Evolutionary conservation across 2,113 vertebrate species (phyloP).

Genomic region (Vulpes vulpes): DNA sequence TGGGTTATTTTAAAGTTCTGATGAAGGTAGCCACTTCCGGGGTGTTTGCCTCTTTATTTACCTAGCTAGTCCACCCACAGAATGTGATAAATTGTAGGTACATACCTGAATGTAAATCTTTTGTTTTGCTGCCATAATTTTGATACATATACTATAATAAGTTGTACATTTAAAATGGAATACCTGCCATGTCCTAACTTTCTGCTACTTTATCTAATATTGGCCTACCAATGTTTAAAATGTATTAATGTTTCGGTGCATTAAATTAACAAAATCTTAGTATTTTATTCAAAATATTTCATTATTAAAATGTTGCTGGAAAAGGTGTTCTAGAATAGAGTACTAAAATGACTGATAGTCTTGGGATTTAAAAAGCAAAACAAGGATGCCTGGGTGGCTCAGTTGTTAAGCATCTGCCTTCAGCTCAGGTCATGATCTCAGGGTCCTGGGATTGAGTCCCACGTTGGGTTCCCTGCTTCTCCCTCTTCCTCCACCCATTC

Average conservation of each 20-base stretch:
- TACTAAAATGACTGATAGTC: neutral
- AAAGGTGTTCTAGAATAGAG: neutral
- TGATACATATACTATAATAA: neutral
- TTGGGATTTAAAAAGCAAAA: neutral
- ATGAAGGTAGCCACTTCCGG: neutral
- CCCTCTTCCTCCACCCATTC: too few relatives aligned
- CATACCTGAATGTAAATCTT: neutral
- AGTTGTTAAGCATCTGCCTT: too few relatives aligned
- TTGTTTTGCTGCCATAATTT: constrained; percentile 27
- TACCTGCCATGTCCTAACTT: neutral
- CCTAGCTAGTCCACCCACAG: neutral
- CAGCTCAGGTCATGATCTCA: too few relatives aligned
- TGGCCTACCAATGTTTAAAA: neutral
- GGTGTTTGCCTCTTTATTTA: neutral
- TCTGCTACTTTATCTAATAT: neutral
- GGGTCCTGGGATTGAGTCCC: too few relatives aligned
- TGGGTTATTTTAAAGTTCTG: neutral
- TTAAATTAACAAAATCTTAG: neutral
- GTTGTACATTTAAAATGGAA: neutral
- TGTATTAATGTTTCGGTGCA: neutral
- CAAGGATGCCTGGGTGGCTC: too few relatives aligned
- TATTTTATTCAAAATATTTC: constrained; percentile 25
- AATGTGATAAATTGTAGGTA: neutral
- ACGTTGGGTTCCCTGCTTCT: too few relatives aligned
- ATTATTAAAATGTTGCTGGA: constrained; percentile 22